Base-by-base conservation (phyloP, 2,888 invertebrate species). In the Epistrophe grossulariae region DNA sequence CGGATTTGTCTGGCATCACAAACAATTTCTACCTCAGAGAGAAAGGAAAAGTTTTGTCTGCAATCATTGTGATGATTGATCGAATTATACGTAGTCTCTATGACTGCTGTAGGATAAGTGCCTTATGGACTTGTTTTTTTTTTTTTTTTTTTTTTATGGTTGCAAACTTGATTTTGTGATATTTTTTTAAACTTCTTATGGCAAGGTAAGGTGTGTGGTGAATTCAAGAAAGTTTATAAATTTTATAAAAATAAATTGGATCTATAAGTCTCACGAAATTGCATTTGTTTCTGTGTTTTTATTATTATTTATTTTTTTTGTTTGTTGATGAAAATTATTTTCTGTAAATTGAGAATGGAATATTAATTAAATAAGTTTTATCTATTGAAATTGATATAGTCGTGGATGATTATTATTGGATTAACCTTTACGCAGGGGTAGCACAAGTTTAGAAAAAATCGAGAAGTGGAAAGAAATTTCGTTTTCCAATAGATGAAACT, bases 11-110 rank as follows among this genome's bases (percentile, higher is more conserved):
- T 70, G 15, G 24, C 70, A 24, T 24, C 24, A 70, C 70, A 70
- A 70, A 40, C 55, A 38, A 50, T 40, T 55, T 55, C 48, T 70
- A 55, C 70, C 55, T 70, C 52, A 55, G 40, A 55, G 70, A 70
- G 70, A 70, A 55, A 55, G 24, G 38, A 55, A 70, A 70, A 70
- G 68, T 68, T 68, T 68, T 68, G 68, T 68, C 68, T 68, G 68
- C 68, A 68, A 68, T 68, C 68, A 50, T 68, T 68, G 50, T 50
- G 68, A 68, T 68, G 68, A 68, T 68, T 68, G 68, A 68, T 68
- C 50, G 68, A 50, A 68, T 68, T 68, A 68, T 68, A 64, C 64
- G 45, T 45, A 45, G 64, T 48, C 64, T 45, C 64, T 68, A 38
- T 68, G 68, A 38, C 35, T 68, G 68, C 50, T 35, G 68, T 19